Percentiles rank a stretch among this genome's conserved stretches.
Conservation (phyloP, 1,140 invertebrate genomes). For the Anoplolepis gracilipes region DNA sequence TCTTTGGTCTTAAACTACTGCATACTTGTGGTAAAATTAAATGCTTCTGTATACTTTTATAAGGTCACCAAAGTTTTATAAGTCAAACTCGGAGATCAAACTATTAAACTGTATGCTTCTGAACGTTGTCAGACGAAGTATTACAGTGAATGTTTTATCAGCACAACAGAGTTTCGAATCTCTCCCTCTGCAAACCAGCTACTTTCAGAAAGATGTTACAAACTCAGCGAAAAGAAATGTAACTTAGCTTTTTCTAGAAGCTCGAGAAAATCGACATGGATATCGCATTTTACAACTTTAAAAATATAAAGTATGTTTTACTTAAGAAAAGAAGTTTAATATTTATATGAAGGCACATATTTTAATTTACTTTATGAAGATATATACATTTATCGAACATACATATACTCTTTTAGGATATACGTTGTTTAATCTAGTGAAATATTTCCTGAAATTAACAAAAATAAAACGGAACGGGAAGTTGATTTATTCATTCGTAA, state of each 20-base stretch:
- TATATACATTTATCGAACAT: neutral
- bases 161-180: slow-evolving; percentile 13
- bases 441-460: neutral
- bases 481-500: neutral
- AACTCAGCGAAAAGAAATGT: neutral
- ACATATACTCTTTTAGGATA: neutral
- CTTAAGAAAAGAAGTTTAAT: neutral
- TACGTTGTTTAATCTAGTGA: neutral
- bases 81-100: slow-evolving; percentile 29
- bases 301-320: neutral
- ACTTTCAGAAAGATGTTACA: slow-evolving; percentile 2
- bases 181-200: neutral
- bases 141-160: slow-evolving; percentile 46
- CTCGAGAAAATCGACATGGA: too few relatives aligned
- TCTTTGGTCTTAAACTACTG: slow-evolving; percentile 1
- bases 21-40: slow-evolving; percentile 38
- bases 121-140: slow-evolving; percentile 3
- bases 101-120: slow-evolving; percentile 43
- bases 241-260: neutral
- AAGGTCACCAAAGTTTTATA: slow-evolving; percentile 32
- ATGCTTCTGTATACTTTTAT: neutral
- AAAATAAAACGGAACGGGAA: neutral
- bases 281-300: neutral
- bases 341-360: neutral
- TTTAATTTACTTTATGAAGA: slow-evolving; percentile 1